These are phyloP conservation scores for Phenganax marumi DNA, from an alignment of 92 coral and sea anemone genomes.

Conservation along the genomic window DNA sequence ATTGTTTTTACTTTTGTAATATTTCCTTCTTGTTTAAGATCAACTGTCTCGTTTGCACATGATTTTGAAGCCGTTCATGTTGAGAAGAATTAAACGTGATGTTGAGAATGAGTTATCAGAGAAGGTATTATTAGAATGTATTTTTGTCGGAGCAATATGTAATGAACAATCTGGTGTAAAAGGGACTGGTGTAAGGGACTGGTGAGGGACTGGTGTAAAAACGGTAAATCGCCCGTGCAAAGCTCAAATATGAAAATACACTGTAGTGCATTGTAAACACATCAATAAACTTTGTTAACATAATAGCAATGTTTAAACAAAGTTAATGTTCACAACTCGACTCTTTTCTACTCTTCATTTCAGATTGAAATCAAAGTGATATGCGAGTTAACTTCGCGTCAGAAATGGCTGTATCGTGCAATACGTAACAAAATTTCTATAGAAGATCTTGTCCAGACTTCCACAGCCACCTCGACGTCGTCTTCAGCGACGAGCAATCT, in stretches of 20 bases:
- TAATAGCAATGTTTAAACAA: background rate
- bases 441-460: conserved; percentile 93
- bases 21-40: conserved; percentile 53
- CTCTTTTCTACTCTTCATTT: background rate
- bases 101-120: conserved; percentile 97
- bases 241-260: too few relatives aligned
- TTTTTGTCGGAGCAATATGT: too few relatives aligned
- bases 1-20: background rate
- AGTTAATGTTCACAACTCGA: background rate
- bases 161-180: too few relatives aligned
- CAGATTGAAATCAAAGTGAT: conserved; percentile 96
- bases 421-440: conserved; percentile 92
- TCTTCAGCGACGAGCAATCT: conserved; percentile 70
- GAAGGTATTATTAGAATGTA: conserved; percentile 59
- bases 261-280: too few relatives aligned
- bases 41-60: conserved; percentile 98
- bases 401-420: conserved; percentile 92
- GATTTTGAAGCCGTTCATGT: conserved; percentile 97
- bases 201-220: too few relatives aligned
- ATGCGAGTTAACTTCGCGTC: conserved; percentile 90
- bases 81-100: conserved; percentile 94
- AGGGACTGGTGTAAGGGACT: too few relatives aligned
- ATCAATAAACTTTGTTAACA: too few relatives aligned
- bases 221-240: too few relatives aligned
- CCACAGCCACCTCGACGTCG: conserved; percentile 80